Percentiles rank a stretch among this genome's conserved stretches.
These are phyloP conservation scores for Engraulis encrasicolus DNA, from an alignment of 2,113 vertebrate genomes.

Conservation along the genomic window DNA sequence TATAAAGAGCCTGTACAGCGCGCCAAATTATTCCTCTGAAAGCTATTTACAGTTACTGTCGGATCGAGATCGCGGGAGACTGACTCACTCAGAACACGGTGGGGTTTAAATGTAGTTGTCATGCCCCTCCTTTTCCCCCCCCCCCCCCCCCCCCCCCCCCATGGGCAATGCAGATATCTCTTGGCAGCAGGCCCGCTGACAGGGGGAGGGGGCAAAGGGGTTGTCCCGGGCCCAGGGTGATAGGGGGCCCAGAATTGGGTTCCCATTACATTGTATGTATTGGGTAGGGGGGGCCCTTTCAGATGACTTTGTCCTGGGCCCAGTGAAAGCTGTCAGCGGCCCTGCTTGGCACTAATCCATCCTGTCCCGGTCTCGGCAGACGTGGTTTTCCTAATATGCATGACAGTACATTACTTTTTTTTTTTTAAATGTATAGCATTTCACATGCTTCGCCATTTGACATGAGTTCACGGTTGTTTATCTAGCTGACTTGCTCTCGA, in stretches of 20 bases:
- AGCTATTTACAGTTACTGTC: neutral
- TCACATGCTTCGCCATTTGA: conserved; percentile 58
- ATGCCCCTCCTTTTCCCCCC: neutral
- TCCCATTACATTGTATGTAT: too few species aligned
- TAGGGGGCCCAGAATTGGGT: too few species aligned
- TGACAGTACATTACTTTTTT: too few species aligned
- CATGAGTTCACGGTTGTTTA: conserved; percentile 35
- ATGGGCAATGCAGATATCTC: neutral
- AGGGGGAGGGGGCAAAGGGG: too few species aligned
- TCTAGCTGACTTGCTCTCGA: neutral
- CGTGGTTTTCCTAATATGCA: neutral
- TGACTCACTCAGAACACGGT: neutral
- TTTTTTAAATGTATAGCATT: conserved; percentile 31
- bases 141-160: neutral
- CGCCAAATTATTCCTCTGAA: neutral
- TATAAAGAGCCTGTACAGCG: neutral
- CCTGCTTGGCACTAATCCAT: too few species aligned
- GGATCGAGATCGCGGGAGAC: neutral
- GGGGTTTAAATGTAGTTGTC: neutral
- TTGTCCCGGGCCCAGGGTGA: too few species aligned
- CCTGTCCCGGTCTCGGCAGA: neutral
- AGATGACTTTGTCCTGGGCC: too few species aligned
- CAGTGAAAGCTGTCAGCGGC: too few species aligned
- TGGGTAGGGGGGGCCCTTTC: too few species aligned
- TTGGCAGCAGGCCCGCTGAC: neutral